Conservation (phyloP, 2,797 vertebrate species). For the Sebastes steindachneri region DNA sequence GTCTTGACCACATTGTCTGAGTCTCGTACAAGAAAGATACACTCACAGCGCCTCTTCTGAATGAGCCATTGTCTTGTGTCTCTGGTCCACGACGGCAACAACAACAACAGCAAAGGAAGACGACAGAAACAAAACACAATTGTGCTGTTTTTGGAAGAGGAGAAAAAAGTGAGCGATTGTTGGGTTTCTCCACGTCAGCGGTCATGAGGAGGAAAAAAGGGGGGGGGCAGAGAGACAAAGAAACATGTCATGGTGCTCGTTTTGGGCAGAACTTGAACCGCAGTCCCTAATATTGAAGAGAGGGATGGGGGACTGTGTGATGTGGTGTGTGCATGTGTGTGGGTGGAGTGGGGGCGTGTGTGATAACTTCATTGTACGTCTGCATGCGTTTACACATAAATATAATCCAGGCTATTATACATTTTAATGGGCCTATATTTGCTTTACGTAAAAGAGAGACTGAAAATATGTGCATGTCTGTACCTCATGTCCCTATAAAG, state of each 20-base stretch:
- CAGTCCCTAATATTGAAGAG: slow-evolving; percentile 27
- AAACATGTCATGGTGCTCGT: slow-evolving; percentile 43
- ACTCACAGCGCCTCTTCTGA: slow-evolving; percentile 46
- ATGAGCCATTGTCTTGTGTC: slow-evolving; percentile 61
- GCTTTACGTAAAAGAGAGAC: not conserved
- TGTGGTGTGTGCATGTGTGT: slow-evolving; percentile 48
- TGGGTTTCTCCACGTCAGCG: slow-evolving; percentile 47
- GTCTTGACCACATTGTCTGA: slow-evolving; percentile 36
- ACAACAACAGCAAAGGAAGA: slow-evolving; percentile 46
- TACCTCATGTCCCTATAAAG: not conserved
- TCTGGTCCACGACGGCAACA: slow-evolving; percentile 34
- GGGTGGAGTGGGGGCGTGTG: slow-evolving; percentile 5
- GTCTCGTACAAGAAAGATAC: slow-evolving; percentile 17
- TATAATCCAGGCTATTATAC: not conserved
- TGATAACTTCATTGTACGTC: slow-evolving; percentile 21
- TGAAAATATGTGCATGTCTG: not conserved
- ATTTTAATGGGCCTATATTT: slow-evolving; percentile 16
- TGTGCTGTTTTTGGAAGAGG: slow-evolving; percentile 55
- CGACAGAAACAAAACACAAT: slow-evolving; percentile 57
- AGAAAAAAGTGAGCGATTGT: slow-evolving; percentile 39
- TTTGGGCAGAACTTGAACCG: slow-evolving; percentile 25
- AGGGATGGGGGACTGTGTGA: slow-evolving; percentile 40
- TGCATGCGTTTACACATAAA: slow-evolving; percentile 22
- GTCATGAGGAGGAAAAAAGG: slow-evolving; percentile 20
- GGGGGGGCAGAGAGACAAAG: slow-evolving; percentile 53